These are phyloP conservation scores for Chromobotia macracanthus DNA, from an alignment of 2,797 vertebrate genomes.

Conservation along the genomic window DNA sequence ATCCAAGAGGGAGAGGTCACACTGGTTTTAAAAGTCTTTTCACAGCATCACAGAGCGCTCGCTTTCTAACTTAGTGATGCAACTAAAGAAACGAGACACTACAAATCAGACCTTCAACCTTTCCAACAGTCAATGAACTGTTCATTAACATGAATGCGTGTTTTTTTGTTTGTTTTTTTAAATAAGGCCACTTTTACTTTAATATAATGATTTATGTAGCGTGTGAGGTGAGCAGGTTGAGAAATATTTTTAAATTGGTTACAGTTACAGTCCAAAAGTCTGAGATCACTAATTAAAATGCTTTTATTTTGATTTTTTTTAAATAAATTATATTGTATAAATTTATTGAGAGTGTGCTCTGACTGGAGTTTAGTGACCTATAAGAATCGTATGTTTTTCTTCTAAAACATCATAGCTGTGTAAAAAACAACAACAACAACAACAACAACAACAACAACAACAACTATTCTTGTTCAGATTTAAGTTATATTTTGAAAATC, in stretches of 20 bases:
- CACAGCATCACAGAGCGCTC: background rate
- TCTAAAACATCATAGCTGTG: too few relatives aligned
- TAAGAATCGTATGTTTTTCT: too few relatives aligned
- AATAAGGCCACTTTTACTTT: background rate
- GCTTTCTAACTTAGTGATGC: constrained; percentile 31
- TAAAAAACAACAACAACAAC: too few relatives aligned
- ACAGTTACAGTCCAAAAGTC: too few relatives aligned
- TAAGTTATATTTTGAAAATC: background rate
- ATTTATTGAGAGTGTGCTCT: too few relatives aligned
- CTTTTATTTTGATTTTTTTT: too few relatives aligned
- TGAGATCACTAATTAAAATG: too few relatives aligned
- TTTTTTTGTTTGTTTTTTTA: background rate
- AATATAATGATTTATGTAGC: background rate
- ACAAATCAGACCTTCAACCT: constrained; percentile 39
- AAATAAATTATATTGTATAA: too few relatives aligned
- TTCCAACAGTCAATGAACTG: background rate
- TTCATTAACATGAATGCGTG: background rate
- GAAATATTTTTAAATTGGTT: background rate
- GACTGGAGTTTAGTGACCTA: too few relatives aligned
- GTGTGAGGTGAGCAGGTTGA: background rate
- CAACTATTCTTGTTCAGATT: too few relatives aligned
- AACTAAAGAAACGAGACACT: constrained; percentile 6
- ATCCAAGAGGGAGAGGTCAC: background rate
- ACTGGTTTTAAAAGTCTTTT: background rate
- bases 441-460: too few relatives aligned